Evolutionary conservation across 2,888 invertebrate genomes (phyloP), one percentile per base, ranked within the genome.

Genomic region (Amphipyra tragopoginis): DNA sequence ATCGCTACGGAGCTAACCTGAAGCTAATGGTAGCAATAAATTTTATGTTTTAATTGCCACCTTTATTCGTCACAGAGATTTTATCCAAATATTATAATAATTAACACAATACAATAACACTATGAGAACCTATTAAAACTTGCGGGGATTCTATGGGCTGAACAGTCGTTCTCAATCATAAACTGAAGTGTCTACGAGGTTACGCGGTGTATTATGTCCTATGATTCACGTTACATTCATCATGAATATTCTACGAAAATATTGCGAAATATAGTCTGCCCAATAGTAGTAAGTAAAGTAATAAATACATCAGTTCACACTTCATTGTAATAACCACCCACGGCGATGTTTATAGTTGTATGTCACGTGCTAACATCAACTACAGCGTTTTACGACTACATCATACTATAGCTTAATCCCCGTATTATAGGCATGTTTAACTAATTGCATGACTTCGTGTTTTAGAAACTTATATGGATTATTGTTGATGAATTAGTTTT

Each of bases 311-410:
- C 68, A 65, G 67, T 64, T 64, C 58, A 59, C 58, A 61, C 62
- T 58, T 72, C 73, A 60, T 67, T 50, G 58, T 62, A 63, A 60
- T 57, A 72, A 60, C 65, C 61, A 50, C 77, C 75, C 62, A 56
- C 61, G 43, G 71, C 44, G 64, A 42, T 64, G 77, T 72, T 75
- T 69, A 75, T 77, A 63, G 65, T 65, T 65, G 58, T 75, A 48
- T 77, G 69, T 72, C 76, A 77, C 65, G 75, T 66, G 52, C 51
- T 60, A 57, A 58, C 55, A 39, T 51, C 59, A 49, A 61, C 43
- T 53, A 62, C 57, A 50, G 51, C 53, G 52, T 75, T 77, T 76
- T 72, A 76, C 63, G 75, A 77, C 63, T 51, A 57, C 64, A 60
- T 59, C 54, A 58, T 44, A 62, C 50, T 53, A 64, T 53, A 49